Evolutionary conservation across 1,140 invertebrate species (phyloP), one percentile per base, ranked within the genome.

Genomic region (Lordiphosa collinella): DNA sequence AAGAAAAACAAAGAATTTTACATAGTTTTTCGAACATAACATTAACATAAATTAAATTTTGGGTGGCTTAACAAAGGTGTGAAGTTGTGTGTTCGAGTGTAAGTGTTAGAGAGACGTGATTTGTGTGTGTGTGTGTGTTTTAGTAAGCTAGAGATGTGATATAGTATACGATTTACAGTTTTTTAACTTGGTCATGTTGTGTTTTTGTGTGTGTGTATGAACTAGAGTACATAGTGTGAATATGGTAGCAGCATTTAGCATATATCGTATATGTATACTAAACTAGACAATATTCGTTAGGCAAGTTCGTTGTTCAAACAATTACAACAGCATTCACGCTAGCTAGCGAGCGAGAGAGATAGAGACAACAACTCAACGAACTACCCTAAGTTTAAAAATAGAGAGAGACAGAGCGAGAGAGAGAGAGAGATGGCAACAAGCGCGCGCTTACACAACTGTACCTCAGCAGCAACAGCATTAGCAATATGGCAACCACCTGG

Each of bases 281-380:
- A 78, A 60, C 74, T 79, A 79, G 64, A 72, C 72, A 82, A 84
- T 82, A 82, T 82, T 82, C 76, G 78, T 82, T 82, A 76, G 50
- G 66, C 75, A 60, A 57, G 53, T 82, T 80, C 78, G 66, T 82
- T 80, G 75, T 56, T 76, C 67, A 76, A 29, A 84, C 78, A 82
- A 66, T 67, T 63, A 72, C 78, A 82, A 82, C 76, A 82, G 76
- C 78, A 76, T 82, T 76, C 70, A 75, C 73, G 57, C 71, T 68
- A 79, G 61, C 76, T 67, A 47, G 34, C 60, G 34, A 10, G 32
- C 35, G 44, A 40, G 32, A 25, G 14, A 11, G 22, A 37, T 31
- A 41, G 16, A 10, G 49, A 52, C 38, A 47, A 55, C 49, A 35
- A 46, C 13, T 50, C 18, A 59, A 22, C 22, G 10, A 29, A 29